phyloP scores from a whole-genome alignment of 1,140 invertebrate genomes.

The Anoplophora glabripennis region DNA sequence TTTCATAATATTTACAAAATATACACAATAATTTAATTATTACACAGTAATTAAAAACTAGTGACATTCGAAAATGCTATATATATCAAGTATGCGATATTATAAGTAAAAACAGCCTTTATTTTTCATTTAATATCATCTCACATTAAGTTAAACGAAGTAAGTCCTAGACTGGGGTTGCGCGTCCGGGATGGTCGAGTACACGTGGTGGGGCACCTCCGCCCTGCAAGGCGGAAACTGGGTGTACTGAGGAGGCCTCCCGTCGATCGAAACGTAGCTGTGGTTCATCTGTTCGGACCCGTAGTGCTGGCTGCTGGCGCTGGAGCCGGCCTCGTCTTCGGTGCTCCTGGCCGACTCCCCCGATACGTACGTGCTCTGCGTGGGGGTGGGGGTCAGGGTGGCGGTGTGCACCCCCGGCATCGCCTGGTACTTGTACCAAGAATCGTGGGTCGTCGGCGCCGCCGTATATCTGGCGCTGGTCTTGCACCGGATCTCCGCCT shows the following conservation, averaged over 20 bases:
- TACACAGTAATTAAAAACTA: constrained; percentile 33
- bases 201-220: constrained; percentile 44
- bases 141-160: constrained; percentile 42
- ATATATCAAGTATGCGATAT: constrained; percentile 2
- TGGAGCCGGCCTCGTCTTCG: constrained; percentile 60
- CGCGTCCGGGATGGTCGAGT: constrained; percentile 47
- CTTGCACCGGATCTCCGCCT: constrained; percentile 47
- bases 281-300: constrained; percentile 49
- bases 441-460: constrained; percentile 55
- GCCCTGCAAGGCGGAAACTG: constrained; percentile 35
- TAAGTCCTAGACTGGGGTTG: constrained; percentile 47
- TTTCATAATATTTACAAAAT: constrained; percentile 38
- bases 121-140: background rate
- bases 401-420: constrained; percentile 47
- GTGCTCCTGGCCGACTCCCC: constrained; percentile 59
- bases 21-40: constrained; percentile 30
- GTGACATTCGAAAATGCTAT: constrained; percentile 17
- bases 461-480: constrained; percentile 53
- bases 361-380: constrained; percentile 63
- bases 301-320: constrained; percentile 52
- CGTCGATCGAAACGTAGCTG: constrained; percentile 48
- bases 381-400: constrained; percentile 58
- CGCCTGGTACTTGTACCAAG: constrained; percentile 53
- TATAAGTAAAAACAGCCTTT: constrained; percentile 19
- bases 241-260: constrained; percentile 44